Evolutionary conservation across 2,888 invertebrate species (phyloP).

Genomic region (Philhelius pedissequus): DNA sequence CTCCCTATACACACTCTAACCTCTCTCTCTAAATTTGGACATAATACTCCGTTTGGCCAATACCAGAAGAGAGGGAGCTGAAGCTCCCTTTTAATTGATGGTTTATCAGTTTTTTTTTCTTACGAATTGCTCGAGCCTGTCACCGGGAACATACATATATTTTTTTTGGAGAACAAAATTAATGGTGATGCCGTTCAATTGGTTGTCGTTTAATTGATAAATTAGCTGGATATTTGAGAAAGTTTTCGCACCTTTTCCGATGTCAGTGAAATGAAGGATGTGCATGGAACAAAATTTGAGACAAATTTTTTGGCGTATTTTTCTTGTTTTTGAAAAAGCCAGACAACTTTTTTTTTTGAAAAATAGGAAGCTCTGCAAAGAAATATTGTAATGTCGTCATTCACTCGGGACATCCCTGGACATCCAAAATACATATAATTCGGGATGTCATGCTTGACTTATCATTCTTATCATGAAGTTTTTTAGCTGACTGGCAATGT

Average conservation of each 20-base stretch:
- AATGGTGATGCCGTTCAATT: conserved; percentile 28
- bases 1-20: too few relatives aligned
- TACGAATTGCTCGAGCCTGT: conserved; percentile 28
- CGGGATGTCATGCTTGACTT: too few relatives aligned
- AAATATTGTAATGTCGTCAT: too few relatives aligned
- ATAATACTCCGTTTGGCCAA: neutral
- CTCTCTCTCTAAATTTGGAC: neutral
- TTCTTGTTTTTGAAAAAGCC: too few relatives aligned
- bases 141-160: conserved; percentile 31
- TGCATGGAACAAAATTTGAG: too few relatives aligned
- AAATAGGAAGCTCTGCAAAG: too few relatives aligned
- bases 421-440: too few relatives aligned
- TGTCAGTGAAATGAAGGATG: neutral
- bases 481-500: too few relatives aligned
- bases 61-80: neutral
- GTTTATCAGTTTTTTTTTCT: conserved; percentile 12
- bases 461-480: too few relatives aligned
- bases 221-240: conserved; percentile 14
- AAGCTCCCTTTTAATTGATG: conserved; percentile 39
- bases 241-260: conserved; percentile 20
- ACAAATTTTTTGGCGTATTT: too few relatives aligned
- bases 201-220: conserved; percentile 62
- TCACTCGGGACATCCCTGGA: too few relatives aligned
- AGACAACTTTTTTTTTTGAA: too few relatives aligned
- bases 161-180: conserved; percentile 14